These are phyloP conservation scores for Paragorgia papillata DNA, from an alignment of 92 coral and sea anemone genomes.

Conservation along the genomic window DNA sequence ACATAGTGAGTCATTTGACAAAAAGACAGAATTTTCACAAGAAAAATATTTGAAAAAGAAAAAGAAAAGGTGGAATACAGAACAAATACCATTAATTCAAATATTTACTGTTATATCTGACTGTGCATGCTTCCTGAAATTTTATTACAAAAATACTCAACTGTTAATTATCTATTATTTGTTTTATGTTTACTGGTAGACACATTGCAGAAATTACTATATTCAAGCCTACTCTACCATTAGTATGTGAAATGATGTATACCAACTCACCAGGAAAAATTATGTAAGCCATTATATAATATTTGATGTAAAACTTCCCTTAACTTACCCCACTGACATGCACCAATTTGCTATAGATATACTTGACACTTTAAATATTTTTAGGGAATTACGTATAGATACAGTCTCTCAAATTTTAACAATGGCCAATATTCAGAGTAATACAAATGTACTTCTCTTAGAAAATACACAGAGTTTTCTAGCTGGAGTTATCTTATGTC, in stretches of 20 bases:
- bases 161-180: no score
- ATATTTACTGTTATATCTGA: background rate
- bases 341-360: no score
- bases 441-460: constrained; percentile 68
- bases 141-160: no score
- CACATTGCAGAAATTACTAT: constrained; percentile 70
- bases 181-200: no score
- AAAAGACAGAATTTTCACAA: constrained; percentile 94
- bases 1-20: constrained; percentile 89
- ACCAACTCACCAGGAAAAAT: constrained; percentile 69
- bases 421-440: constrained; percentile 78
- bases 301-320: background rate
- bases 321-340: no score
- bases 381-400: constrained; percentile 85
- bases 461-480: constrained; percentile 91
- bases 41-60: constrained; percentile 94
- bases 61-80: constrained; percentile 78
- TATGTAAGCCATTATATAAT: constrained; percentile 56
- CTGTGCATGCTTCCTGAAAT: no score
- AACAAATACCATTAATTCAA: no score
- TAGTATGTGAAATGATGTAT: constrained; percentile 81
- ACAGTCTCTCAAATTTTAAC: constrained; percentile 86
- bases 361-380: no score
- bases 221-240: constrained; percentile 70
- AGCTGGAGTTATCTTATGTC: constrained; percentile 77